Base-by-base conservation (phyloP, 2,888 invertebrate genomes). In the Agrilus mali region DNA sequence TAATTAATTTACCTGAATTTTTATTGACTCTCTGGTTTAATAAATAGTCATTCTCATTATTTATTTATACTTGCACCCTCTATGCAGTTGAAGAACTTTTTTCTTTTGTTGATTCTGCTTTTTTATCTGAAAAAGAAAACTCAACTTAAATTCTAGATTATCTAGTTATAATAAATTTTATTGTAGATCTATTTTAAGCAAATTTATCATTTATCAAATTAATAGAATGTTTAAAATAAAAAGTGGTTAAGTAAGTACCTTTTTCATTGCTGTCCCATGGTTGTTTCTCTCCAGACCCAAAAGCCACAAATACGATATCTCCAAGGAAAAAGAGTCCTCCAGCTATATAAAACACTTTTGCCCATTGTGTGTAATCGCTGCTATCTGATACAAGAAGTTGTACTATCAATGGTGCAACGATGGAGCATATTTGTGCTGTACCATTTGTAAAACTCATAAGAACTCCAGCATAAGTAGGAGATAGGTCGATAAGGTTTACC, bases 391-490 rank as follows among this genome's bases (percentile, higher is more conserved):
- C 74, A 16, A 86, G 73, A 5, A 75, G 59, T 3, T 80, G 78
- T 1, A 82, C 82, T 17, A 78, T 71, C 1, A 83, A 64, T 0
- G 87, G 86, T 0, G 84, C 85, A 54, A 85, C 65, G 48, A 86
- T 80, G 43, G 85, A 82, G 65, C 82, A 79, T 10, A 85, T 65
- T 52, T 82, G 83, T 0, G 82, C 79, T n/a, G 73, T 66, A 8
- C 78, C 78, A 59, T 87, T 87, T 2, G 85, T 85, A 53, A 87
- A 77, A 10, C 86, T 86, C 82, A 87, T 84, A 53, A 87, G 64
- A 0, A 80, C 78, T 20, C 86, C 86, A 8, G 86, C 82, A 60
- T 80, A 83, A 61, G 86, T 84, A 1, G 87, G 86, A 6, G 87
- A 81, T 41, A 88, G 66, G 66, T 88, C 87, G 49, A 88, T 82